phyloP scores from a whole-genome alignment of 2,888 invertebrate genomes.

The Scelioninae gen. 1 region DNA sequence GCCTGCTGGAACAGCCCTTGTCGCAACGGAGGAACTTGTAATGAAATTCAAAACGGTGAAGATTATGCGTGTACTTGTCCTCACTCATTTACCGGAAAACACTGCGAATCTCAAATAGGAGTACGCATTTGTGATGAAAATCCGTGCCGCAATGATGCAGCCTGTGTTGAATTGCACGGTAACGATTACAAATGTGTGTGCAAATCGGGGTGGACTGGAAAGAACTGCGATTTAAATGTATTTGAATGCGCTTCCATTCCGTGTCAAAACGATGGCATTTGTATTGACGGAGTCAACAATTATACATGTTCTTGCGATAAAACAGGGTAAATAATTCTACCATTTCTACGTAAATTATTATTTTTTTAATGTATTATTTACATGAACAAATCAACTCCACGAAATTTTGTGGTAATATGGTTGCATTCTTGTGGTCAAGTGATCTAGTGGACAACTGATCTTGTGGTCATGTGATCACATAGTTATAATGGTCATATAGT shows the following conservation, averaged over 20 bases:
- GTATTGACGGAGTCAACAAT: constrained; percentile 90
- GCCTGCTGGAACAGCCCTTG: constrained; percentile 90
- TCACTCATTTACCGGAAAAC: constrained; percentile 87
- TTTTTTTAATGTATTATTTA: too few species aligned
- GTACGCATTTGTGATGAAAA: constrained; percentile 88
- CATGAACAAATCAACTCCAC: too few species aligned
- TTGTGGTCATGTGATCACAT: too few species aligned
- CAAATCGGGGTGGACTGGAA: constrained; percentile 87
- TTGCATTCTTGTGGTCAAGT: too few species aligned
- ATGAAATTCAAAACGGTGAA: constrained; percentile 89
- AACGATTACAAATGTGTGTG: constrained; percentile 85
- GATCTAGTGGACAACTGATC: too few species aligned
- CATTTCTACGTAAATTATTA: too few species aligned
- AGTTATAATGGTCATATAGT: too few species aligned
- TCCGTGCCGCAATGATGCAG: constrained; percentile 92
- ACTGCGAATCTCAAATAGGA: constrained; percentile 90
- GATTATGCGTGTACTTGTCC: constrained; percentile 91
- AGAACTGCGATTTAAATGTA: constrained; percentile 89
- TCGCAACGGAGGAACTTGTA: constrained; percentile 90
- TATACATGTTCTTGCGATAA: constrained; percentile 91
- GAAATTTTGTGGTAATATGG: too few species aligned
- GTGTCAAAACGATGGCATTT: constrained; percentile 90
- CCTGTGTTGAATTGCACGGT: constrained; percentile 88
- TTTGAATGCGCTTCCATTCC: constrained; percentile 91
- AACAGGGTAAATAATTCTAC: constrained; percentile 85